These are phyloP conservation scores for Eucera pruinosa DNA, from an alignment of 2,888 invertebrate species.

Conservation along the genomic window DNA sequence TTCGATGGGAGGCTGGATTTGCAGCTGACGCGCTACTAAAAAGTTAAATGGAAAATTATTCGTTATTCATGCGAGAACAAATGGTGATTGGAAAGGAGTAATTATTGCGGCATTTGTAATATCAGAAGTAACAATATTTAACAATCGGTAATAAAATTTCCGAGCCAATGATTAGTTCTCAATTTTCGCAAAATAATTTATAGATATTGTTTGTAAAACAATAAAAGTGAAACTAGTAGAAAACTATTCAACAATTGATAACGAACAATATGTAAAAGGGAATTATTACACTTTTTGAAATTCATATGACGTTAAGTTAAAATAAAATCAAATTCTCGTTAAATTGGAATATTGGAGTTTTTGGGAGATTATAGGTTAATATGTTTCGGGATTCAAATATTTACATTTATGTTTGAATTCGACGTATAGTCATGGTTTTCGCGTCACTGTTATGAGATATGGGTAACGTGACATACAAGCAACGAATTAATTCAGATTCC, in stretches of 20 bases:
- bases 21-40: not conserved
- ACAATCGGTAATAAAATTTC: too few species aligned
- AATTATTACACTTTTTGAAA: not conserved
- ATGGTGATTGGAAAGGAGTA: not conserved
- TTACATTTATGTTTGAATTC: not conserved
- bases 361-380: not conserved
- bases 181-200: too few species aligned
- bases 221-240: too few species aligned
- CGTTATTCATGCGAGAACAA: not conserved
- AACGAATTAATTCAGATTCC: constrained; percentile 12
- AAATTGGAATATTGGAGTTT: not conserved
- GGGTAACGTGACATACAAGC: not conserved
- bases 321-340: not conserved
- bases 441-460: not conserved
- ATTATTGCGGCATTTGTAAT: not conserved
- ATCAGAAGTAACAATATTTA: too few species aligned
- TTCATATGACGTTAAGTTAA: not conserved
- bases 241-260: too few species aligned
- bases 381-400: not conserved
- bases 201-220: too few species aligned
- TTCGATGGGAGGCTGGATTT: not conserved
- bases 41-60: constrained; percentile 17
- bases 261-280: too few species aligned
- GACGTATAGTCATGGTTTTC: not conserved
- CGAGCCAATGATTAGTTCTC: too few species aligned